phyloP scores from a whole-genome alignment of 2,113 vertebrate species.

The Lucifuga dentata region DNA sequence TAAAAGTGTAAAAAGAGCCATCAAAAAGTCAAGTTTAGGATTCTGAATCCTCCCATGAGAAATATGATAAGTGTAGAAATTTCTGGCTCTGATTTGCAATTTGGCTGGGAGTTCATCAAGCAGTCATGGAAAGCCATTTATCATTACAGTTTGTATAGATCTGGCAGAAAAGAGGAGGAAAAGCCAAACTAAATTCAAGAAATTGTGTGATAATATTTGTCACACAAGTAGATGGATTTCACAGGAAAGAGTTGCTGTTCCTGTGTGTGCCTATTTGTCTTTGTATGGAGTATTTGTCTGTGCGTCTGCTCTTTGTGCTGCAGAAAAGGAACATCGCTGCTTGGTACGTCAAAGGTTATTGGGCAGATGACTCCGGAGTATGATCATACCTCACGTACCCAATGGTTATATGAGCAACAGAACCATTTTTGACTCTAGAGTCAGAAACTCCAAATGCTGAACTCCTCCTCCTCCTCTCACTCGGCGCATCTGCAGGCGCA shows the following conservation, averaged over 20 bases:
- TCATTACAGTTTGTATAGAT: slow-evolving; percentile 34
- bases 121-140: slow-evolving; percentile 51
- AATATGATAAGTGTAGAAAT: slow-evolving; percentile 35
- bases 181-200: not conserved
- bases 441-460: slow-evolving; percentile 62
- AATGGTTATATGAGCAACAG: slow-evolving; percentile 68
- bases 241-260: not conserved
- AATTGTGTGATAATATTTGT: not conserved
- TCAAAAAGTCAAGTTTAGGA: slow-evolving; percentile 56
- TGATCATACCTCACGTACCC: slow-evolving; percentile 36
- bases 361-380: no score
- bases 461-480: slow-evolving; percentile 80
- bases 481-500: slow-evolving; percentile 65
- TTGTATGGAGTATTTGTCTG: not conserved
- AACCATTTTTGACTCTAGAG: slow-evolving; percentile 64
- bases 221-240: not conserved
- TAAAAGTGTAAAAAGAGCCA: slow-evolving; percentile 9
- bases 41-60: slow-evolving; percentile 48
- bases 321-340: not conserved
- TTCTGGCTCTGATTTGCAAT: slow-evolving; percentile 47
- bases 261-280: not conserved
- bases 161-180: slow-evolving; percentile 1
- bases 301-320: slow-evolving; percentile 1
- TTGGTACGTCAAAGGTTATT: no score
- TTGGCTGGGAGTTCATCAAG: slow-evolving; percentile 65